Conservation (phyloP, 2,113 vertebrate genomes). For the Antidorcas marsupialis region DNA sequence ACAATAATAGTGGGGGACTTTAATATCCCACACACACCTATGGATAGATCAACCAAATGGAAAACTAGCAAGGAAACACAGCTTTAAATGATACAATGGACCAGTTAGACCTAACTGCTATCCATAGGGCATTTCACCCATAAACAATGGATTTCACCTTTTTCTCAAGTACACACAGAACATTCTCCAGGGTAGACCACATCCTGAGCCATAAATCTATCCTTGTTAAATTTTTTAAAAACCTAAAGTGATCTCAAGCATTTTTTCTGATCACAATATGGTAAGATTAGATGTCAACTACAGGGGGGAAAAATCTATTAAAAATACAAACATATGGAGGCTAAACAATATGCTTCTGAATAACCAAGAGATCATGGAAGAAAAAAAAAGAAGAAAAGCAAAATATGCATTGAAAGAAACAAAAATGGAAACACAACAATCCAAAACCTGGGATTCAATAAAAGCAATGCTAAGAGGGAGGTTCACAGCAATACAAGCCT, state of each 20-base stretch:
- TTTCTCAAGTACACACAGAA: neutral
- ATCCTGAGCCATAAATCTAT: neutral
- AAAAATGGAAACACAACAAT: neutral
- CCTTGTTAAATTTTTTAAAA: neutral
- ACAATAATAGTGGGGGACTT: neutral
- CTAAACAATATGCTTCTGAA: neutral
- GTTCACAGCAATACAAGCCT: neutral
- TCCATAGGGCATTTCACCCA: neutral
- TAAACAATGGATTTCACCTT: neutral
- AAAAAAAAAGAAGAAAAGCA: neutral
- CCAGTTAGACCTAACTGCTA: neutral
- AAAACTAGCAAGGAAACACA: neutral
- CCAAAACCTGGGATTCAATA: neutral
- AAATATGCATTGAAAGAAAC: neutral
- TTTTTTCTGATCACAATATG: fast-evolving
- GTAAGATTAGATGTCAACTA: neutral
- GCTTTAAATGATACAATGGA: neutral
- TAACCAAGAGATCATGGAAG: neutral
- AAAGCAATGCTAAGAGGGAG: neutral
- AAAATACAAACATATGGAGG: neutral
- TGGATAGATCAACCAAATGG: neutral
- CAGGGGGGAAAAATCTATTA: neutral
- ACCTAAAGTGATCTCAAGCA: neutral
- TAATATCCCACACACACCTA: neutral
- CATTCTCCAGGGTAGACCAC: neutral